Percentiles rank a stretch among this genome's conserved stretches.
phyloP scores from a whole-genome alignment of 2,888 invertebrate genomes.

The Bruchidius siliquastri region DNA sequence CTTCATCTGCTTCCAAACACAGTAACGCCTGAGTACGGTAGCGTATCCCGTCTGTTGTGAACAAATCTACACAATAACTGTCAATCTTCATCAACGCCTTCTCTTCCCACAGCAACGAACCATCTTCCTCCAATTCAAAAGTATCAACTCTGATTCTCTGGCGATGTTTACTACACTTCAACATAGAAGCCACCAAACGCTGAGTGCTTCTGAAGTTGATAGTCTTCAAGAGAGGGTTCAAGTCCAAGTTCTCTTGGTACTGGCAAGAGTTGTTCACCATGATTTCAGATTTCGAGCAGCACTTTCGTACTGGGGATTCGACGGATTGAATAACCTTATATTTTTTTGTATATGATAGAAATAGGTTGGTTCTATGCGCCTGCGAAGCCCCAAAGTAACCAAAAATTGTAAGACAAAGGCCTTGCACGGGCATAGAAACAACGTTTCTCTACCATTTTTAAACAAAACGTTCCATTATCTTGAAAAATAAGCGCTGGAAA shows the following conservation, averaged over 20 bases:
- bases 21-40: slow-evolving; percentile 7
- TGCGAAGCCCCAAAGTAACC: no score
- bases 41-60: slow-evolving; percentile 3
- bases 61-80: slow-evolving; percentile 15
- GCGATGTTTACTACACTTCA: slow-evolving; percentile 5
- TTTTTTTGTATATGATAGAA: no score
- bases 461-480: no score
- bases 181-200: slow-evolving; percentile 2
- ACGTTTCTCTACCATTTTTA: no score
- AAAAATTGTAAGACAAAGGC: no score
- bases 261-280: slow-evolving; percentile 8
- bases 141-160: slow-evolving; percentile 3
- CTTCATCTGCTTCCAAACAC: slow-evolving; percentile 12
- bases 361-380: no score
- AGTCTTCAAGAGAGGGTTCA: not conserved
- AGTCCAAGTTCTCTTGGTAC: not conserved
- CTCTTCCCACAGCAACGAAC: slow-evolving; percentile 9
- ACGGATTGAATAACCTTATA: no score
- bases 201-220: slow-evolving; percentile 2
- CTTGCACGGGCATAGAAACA: no score
- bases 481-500: no score
- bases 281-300: slow-evolving; percentile 18
- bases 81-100: slow-evolving; percentile 4
- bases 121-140: slow-evolving; percentile 5
- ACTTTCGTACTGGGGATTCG: slow-evolving; percentile 15